Conservation (phyloP, 1,140 invertebrate genomes). For the Hyles vespertilio region DNA sequence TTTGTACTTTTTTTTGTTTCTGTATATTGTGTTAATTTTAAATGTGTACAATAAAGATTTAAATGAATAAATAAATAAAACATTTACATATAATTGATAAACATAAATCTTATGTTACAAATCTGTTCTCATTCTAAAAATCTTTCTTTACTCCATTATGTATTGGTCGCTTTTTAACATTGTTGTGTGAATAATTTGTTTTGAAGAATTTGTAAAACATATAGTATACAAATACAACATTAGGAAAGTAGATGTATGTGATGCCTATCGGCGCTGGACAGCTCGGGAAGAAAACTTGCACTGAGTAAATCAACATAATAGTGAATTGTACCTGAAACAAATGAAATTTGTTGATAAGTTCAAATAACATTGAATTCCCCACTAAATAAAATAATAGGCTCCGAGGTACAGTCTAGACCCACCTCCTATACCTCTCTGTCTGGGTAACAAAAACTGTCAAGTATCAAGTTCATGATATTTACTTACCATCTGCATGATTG, state of each 20-base stretch:
- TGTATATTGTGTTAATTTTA: too few species aligned
- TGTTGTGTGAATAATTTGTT: conserved; percentile 37
- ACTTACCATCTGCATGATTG: conserved; percentile 62
- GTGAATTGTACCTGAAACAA: conserved; percentile 81
- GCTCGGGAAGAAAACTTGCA: conserved; percentile 74
- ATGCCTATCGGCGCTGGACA: conserved; percentile 75
- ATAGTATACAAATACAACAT: conserved; percentile 80
- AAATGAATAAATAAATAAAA: too few species aligned
- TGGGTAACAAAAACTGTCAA: too few species aligned
- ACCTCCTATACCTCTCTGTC: too few species aligned
- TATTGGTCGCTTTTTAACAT: neutral
- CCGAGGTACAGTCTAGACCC: too few species aligned
- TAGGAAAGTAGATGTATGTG: conserved; percentile 76
- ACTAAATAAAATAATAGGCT: too few species aligned
- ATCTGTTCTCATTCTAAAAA: neutral
- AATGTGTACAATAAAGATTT: too few species aligned
- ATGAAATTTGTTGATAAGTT: too few species aligned
- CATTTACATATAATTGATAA: neutral
- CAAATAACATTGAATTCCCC: too few species aligned
- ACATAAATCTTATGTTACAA: too few species aligned
- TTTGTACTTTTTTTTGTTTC: too few species aligned
- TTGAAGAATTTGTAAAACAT: conserved; percentile 83
- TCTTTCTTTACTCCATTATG: conserved; percentile 23
- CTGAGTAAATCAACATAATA: conserved; percentile 76
- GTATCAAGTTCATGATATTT: too few species aligned